Evolutionary conservation across 2,888 invertebrate genomes (phyloP).

Genomic region (Trypoxylon attenuatum): DNA sequence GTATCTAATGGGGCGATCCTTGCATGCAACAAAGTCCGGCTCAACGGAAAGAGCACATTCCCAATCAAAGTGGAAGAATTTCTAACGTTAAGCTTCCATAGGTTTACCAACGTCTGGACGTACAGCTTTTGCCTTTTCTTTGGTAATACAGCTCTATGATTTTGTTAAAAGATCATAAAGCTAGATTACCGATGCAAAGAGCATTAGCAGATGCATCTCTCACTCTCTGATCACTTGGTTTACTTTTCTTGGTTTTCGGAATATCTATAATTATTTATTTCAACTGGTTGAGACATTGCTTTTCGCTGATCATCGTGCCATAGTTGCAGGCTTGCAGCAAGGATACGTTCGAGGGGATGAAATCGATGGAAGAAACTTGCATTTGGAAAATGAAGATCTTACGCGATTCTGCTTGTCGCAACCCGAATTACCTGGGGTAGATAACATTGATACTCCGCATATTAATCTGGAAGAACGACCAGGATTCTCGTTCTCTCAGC

Average conservation of each 20-base stretch:
- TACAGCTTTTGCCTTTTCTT: constrained; percentile 80
- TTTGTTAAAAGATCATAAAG: constrained; percentile 85
- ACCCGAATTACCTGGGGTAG: constrained; percentile 66
- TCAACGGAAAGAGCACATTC: background rate
- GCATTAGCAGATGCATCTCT: constrained; percentile 70
- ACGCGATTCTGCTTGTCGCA: constrained; percentile 72
- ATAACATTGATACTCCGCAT: constrained; percentile 49
- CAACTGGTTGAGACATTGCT: no score
- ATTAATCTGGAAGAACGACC: constrained; percentile 67
- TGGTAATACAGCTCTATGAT: constrained; percentile 94
- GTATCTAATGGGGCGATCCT: constrained; percentile 68
- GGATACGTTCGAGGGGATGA: constrained; percentile 25
- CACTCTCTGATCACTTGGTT: background rate
- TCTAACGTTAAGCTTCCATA: background rate
- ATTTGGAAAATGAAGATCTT: constrained; percentile 51
- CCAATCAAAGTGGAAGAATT: background rate
- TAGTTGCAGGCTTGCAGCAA: constrained; percentile 19
- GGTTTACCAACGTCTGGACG: constrained; percentile 7
- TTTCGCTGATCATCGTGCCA: background rate
- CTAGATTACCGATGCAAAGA: constrained; percentile 95
- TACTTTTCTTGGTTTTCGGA: background rate
- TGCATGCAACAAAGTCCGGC: constrained; percentile 29
- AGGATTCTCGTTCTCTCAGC: constrained; percentile 89
- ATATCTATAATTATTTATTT: no score
- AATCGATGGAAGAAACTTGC: constrained; percentile 12